Base-by-base conservation (phyloP, 1,140 invertebrate species). In the Drosophila nannoptera region DNA sequence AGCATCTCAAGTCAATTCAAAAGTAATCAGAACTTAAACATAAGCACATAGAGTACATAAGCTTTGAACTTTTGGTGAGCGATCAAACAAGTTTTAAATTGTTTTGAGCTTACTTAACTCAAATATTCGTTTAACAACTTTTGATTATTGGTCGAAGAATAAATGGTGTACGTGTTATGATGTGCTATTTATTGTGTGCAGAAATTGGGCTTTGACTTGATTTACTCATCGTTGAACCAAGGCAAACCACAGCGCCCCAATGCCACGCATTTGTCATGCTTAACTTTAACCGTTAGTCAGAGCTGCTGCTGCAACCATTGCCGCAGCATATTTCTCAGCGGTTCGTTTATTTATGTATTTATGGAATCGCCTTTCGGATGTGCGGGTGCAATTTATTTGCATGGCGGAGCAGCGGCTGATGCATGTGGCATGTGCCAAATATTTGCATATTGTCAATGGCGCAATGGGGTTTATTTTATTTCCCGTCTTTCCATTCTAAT, bases 1-100 rank as follows among this genome's bases (percentile, higher is more conserved):
- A 78, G 62, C 83, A 89, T 67, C 77, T 89, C 48, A 89, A 77
- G 70, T 89, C 88, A 76, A 88, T 89, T 83, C 64, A 64, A 50
- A 78, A 49, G 54, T 32, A 38, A 29, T n/a, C 31, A 22, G 29
- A 48, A 48, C n/a, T 31, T 31, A 46, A 8, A 33, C 33, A 49
- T 33, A 14, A 6, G 31, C n/a, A 9, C n/a, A 50, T 16, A 52
- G 33, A 12, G n/a, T 43, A 43, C 48, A 33, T 33, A 31, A 22
- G 11, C 16, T 29, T 22, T 1, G 22, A 1, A 22, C 3, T 22
- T 22, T 3, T 22, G 22, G 22, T 22, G 22, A 11, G 0, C 7
- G 2, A 38, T 11, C 8, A 4, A 38, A 38, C 36, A 4, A 9
- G 11, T 38, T 38, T 38, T 11, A 4, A 38, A 7, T 38, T 11